Base-by-base conservation (phyloP, 2,797 vertebrate genomes). In the Botia kubotai region DNA sequence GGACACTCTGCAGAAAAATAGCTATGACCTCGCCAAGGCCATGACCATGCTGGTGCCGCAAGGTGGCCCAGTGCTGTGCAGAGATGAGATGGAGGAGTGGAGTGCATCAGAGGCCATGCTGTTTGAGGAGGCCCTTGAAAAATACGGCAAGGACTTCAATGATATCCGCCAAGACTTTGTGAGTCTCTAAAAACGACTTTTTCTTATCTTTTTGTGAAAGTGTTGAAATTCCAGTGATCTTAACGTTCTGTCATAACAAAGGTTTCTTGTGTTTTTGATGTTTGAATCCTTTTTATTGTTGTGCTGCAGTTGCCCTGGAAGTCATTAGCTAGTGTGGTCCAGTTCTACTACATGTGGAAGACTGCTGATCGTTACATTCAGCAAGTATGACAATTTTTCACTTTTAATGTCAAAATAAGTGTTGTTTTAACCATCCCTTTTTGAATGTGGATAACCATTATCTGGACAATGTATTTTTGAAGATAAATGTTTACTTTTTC, bases 51-150 rank as follows among this genome's bases (percentile, higher is more conserved):
- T 98, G 89, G 97, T 98, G 60, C 97, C 97, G 2, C 97, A 98
- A 91, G 97, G 97, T 0, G 97, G 97, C 0, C 97, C 97, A 0
- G 97, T 98, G 82, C 91, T 98, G 3, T 98, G 97, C 87, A 93
- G 97, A 0, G 97, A 98, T 1, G 97, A 98, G 92, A 98, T 98
- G 97, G 97, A 98, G 87, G 97, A 98, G 84, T 98, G 97, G 97
- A 98, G 97, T 0, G 97, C 97, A 10, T 98, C 97, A 0, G 97
- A 98, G 88, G 97, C 97, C 84, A 98, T 97, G 96, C 91, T 98
- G 0, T 98, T 98, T 4, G 97, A 98, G 83, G 97, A 98, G 86
- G 97, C 97, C 0, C 91, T 98, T 81, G 97, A 98, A 85, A 98
- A 98, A 81, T 98, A 98, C 0, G 97, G 97, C 68, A 98, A 98